A percentile compares a stretch with the other conserved stretches of the same genome.
These are phyloP conservation scores for Mimas tiliae DNA, from an alignment of 2,888 invertebrate genomes.

Conservation along the genomic window DNA sequence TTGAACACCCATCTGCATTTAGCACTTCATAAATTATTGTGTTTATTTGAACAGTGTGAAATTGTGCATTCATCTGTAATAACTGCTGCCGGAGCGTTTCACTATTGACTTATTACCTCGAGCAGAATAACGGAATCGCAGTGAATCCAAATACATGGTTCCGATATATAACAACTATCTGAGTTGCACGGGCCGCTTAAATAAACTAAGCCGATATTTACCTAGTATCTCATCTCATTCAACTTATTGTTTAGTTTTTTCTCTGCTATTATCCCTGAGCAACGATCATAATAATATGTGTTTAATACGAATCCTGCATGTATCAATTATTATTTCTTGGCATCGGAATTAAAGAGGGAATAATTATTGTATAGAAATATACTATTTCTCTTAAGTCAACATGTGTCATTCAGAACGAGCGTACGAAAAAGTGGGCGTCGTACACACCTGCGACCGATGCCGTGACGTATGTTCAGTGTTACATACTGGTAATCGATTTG, in stretches of 20 bases:
- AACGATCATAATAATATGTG: too few species aligned
- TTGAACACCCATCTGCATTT: background rate
- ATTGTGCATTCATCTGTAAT: constrained; percentile 37
- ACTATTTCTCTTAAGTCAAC: constrained; percentile 43
- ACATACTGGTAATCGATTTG: constrained; percentile 74
- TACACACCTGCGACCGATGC: constrained; percentile 62
- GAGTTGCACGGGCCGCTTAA: background rate
- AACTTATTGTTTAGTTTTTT: background rate
- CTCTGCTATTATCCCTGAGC: background rate
- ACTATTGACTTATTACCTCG: constrained; percentile 50
- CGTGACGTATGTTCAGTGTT: constrained; percentile 50
- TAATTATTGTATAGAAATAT: background rate
- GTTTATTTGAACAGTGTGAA: constrained; percentile 20
- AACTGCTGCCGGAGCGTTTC: constrained; percentile 41
- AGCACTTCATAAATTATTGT: constrained; percentile 28
- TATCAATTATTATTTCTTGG: too few species aligned
- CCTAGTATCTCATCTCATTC: background rate
- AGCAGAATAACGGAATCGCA: constrained; percentile 40
- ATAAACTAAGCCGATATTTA: constrained; percentile 2
- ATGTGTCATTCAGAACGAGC: constrained; percentile 48
- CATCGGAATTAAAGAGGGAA: background rate
- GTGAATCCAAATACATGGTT: background rate
- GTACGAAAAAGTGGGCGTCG: constrained; percentile 58
- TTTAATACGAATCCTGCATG: too few species aligned
- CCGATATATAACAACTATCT: background rate